Percentiles rank a stretch among this genome's conserved stretches.
Evolutionary conservation across 1,140 invertebrate species (phyloP).

Genomic region (Macrobrachium nipponense): DNA sequence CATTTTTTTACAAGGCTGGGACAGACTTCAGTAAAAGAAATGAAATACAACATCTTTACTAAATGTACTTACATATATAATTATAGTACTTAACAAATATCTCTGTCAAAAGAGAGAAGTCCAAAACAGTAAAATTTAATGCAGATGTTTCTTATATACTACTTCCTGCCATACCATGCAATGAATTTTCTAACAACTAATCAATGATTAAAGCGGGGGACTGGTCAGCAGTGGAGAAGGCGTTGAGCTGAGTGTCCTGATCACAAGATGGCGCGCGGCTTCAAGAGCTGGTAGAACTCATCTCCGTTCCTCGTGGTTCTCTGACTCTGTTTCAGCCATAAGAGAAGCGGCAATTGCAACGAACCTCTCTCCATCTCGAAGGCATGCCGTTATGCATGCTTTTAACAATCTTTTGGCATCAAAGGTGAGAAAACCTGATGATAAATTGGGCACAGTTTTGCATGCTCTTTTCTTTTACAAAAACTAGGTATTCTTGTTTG

Average conservation of each 20-base stretch:
- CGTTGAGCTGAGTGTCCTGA: slow-evolving; percentile 48
- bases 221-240: slow-evolving; percentile 42
- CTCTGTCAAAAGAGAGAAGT: too few relatives aligned
- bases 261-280: slow-evolving; percentile 54
- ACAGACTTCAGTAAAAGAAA: too few relatives aligned
- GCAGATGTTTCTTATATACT: too few relatives aligned
- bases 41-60: too few relatives aligned
- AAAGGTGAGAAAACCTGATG: slow-evolving; percentile 6
- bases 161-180: too few relatives aligned
- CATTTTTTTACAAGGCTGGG: too few relatives aligned
- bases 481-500: not conserved
- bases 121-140: too few relatives aligned
- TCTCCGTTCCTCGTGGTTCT: slow-evolving; percentile 24
- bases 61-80: too few relatives aligned
- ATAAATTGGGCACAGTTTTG: too few relatives aligned
- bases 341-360: slow-evolving; percentile 40
- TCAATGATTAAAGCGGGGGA: slow-evolving; percentile 12
- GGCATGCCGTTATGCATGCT: slow-evolving; percentile 50
- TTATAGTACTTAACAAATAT: too few relatives aligned
- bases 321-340: slow-evolving; percentile 28
- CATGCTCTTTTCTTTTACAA: too few relatives aligned
- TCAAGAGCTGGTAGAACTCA: slow-evolving; percentile 26
- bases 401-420: slow-evolving; percentile 51
- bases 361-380: slow-evolving; percentile 38
- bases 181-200: not conserved